Evolutionary conservation across 2,888 invertebrate genomes (phyloP).

Genomic region (Epirrita christyi): DNA sequence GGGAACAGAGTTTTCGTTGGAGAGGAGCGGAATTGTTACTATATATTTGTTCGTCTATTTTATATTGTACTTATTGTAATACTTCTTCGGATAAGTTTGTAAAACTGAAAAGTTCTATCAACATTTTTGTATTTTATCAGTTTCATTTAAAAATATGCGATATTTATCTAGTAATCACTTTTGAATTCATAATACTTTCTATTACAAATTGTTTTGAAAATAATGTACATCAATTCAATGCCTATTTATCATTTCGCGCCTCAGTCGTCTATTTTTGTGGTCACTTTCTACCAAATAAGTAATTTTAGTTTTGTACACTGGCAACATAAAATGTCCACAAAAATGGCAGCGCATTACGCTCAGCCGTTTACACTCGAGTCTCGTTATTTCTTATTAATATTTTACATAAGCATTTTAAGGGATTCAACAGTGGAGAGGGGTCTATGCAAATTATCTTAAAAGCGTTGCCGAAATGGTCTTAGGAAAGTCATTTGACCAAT

Average conservation of each 20-base stretch:
- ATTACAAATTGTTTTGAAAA: neutral
- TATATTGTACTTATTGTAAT: too few relatives aligned
- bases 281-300: constrained; percentile 36
- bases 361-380: constrained; percentile 51
- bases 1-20: too few relatives aligned
- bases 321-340: constrained; percentile 54
- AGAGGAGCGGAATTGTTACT: too few relatives aligned
- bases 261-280: constrained; percentile 49
- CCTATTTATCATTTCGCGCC: constrained; percentile 7
- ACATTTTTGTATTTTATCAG: constrained; percentile 21
- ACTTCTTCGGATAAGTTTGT: constrained; percentile 15
- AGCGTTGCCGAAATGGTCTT: constrained; percentile 35
- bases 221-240: neutral
- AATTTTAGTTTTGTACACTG: constrained; percentile 30
- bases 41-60: too few relatives aligned
- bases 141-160: constrained; percentile 14
- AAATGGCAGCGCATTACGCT: constrained; percentile 50
- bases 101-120: constrained; percentile 9
- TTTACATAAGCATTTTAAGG: constrained; percentile 46
- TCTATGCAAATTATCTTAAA: constrained; percentile 43
- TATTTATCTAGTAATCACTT: constrained; percentile 7
- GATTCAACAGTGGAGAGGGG: constrained; percentile 55
- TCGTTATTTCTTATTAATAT: constrained; percentile 44
- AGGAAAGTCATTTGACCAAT: constrained; percentile 13
- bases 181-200: constrained; percentile 4